These are phyloP conservation scores for Elaphurus davidianus DNA, from an alignment of 2,113 vertebrate species.

Conservation along the genomic window DNA sequence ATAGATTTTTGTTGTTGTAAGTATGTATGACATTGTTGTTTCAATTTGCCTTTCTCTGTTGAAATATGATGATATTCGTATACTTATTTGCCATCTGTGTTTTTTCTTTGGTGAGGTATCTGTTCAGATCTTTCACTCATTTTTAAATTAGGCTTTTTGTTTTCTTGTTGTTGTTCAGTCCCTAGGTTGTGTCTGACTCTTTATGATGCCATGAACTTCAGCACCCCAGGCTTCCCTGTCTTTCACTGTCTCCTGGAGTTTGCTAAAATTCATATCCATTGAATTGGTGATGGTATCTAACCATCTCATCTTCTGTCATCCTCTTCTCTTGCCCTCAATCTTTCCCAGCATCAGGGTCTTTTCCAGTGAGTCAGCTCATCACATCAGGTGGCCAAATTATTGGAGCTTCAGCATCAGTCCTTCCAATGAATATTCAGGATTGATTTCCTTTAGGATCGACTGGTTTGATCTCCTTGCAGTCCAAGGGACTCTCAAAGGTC, in stretches of 20 bases:
- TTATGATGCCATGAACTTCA: not conserved
- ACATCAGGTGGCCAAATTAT: not conserved
- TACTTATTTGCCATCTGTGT: not conserved
- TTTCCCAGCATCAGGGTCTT: not conserved
- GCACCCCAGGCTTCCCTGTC: not conserved
- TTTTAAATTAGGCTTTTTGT: constrained; percentile 9
- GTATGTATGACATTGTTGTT: not conserved
- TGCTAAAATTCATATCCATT: not conserved
- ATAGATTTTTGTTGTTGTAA: not conserved
- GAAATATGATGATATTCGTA: not conserved
- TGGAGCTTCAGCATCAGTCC: not conserved
- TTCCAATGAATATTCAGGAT: not conserved
- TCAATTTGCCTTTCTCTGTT: not conserved
- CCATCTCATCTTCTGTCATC: not conserved
- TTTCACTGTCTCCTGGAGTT: not conserved
- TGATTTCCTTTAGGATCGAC: not conserved
- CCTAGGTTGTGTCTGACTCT: not conserved
- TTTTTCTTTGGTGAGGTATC: not conserved
- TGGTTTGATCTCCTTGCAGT: not conserved
- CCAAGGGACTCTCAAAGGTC: not conserved
- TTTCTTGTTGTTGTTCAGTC: not conserved
- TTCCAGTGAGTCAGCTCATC: not conserved
- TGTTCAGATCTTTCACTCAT: not conserved
- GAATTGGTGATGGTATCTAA: not conserved
- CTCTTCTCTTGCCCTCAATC: not conserved